Base-by-base conservation (phyloP, 2,797 vertebrate genomes). In the Bucorvus abyssinicus region DNA sequence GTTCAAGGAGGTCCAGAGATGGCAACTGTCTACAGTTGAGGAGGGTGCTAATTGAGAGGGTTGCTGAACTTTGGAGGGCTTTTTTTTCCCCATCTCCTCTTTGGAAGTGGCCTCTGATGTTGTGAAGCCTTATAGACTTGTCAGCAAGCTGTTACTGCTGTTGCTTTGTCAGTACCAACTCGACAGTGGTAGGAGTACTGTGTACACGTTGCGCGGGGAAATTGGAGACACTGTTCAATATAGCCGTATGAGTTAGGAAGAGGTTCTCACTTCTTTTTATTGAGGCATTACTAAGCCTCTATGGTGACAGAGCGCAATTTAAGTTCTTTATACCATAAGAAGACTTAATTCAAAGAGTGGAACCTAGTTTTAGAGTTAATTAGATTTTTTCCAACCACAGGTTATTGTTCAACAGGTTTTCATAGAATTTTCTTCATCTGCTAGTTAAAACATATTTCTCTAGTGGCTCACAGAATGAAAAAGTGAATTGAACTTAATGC, bases 401-500 rank as follows among this genome's bases (percentile, higher is more conserved):
- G 29, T 84, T 90, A 32, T 78, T 70, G 30, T 85, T 27, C 44
- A 57, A 57, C 14, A 42, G 55, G 21, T 87, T 89, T 94, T 84
- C 27, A 7, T 12, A 63, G 78, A 36, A 11, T 83, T 94, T 49
- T 71, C 42, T 63, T 86, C 5, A 15, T 75, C 60, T 83, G 27
- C 49, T 76, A 44, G 49, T 94, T 92, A 78, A 83, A 89, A 73
- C 9, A 1, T 44, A 68, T 69, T 91, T 95, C 64, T 92, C 44
- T 61, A 65, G 45, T 88, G 82, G 34, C 70, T 84, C 12, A 50
- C 32, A 61, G 59, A 44, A 61, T 65, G 45, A 59, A 86, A 56
- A 91, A 80, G 27, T 9, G 5, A 69, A 17, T 47, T 63, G 1
- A 79, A 57, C 61, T 77, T 68, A 36, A 32, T 55, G 32, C 36